Evolutionary conservation across 1,140 invertebrate species (phyloP).

Genomic region (Scaptomyza pallida): DNA sequence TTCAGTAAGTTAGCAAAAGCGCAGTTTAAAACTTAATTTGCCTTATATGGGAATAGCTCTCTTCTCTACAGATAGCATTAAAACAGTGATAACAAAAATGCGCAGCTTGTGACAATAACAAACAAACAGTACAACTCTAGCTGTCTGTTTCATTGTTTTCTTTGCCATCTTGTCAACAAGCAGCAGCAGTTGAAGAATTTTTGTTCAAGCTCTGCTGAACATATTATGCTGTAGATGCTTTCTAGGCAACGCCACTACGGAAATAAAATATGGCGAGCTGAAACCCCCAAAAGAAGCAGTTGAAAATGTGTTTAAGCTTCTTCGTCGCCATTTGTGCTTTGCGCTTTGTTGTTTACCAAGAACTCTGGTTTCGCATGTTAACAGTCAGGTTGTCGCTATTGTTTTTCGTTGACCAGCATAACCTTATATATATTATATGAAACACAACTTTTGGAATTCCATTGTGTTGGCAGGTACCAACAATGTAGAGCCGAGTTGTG

Average conservation of each 20-base stretch:
- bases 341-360: conserved; percentile 15
- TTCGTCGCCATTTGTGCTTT: conserved; percentile 10
- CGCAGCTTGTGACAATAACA: neutral
- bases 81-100: neutral
- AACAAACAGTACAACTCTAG: neutral
- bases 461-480: neutral
- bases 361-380: conserved; percentile 24
- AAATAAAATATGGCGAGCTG: conserved; percentile 12
- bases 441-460: conserved; percentile 16
- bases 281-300: conserved; percentile 1
- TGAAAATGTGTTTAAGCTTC: conserved; percentile 8
- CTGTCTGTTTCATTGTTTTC: conserved; percentile 46
- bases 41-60: no score
- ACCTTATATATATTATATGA: conserved; percentile 22
- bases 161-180: conserved; percentile 65
- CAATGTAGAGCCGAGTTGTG: neutral
- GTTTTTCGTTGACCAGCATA: conserved; percentile 22
- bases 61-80: no score
- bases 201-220: conserved; percentile 37
- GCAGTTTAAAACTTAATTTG: no score
- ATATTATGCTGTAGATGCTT: conserved; percentile 44
- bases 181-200: conserved; percentile 33
- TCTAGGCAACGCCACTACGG: neutral
- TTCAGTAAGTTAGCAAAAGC: no score
- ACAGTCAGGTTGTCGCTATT: conserved; percentile 23